Base-by-base conservation (phyloP, 2,113 vertebrate genomes). In the Helogale parvula region DNA sequence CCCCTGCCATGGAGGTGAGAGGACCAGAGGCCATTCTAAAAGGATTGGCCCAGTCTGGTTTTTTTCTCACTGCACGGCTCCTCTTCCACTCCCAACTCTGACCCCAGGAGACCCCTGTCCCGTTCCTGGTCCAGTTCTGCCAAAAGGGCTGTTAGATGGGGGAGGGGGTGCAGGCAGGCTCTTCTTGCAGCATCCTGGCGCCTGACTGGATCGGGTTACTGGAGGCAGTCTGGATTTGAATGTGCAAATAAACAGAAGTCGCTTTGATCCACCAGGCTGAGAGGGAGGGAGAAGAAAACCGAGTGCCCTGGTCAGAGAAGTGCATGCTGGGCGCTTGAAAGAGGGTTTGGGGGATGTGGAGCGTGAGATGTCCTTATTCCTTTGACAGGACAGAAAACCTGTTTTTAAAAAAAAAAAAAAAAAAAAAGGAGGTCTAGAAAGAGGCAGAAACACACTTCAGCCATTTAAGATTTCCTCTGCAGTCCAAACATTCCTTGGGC, bases 211-310 rank as follows among this genome's bases (percentile, higher is more conserved):
- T 95, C 81, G 45, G 12, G 92, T 94, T 23, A 94, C 91, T 0
- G 10, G 16, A 92, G 86, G 96, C 33, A 6, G 29, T 23, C 98
- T 85, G 97, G 93, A 98, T 98, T 98, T 98, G 97, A 98, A 98
- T 98, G 98, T 97, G 96, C 98, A 98, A 98, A 98, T 98, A 96
- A 97, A 97, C 97, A 98, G 88, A 96, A 91, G 94, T 93, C n/a
- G 57, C 97, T 98, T 98, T 98, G 98, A 98, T 98, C 97, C 47
- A 10, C 6, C 45, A 76, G 84, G 54, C 94, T 33, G 74, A n/a
- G 74, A 69, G 93, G 94, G 96, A 94, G 81, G 96, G 77, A 85
- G 90, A 45, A 71, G 69, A 88, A 84, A 86, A 65, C 68, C 9
- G 29, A 94, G 90, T 45, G 92, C 90, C 93, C 95, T 15, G 96